Base-by-base conservation (phyloP, 2,797 vertebrate genomes). In the Agapornis canus region DNA sequence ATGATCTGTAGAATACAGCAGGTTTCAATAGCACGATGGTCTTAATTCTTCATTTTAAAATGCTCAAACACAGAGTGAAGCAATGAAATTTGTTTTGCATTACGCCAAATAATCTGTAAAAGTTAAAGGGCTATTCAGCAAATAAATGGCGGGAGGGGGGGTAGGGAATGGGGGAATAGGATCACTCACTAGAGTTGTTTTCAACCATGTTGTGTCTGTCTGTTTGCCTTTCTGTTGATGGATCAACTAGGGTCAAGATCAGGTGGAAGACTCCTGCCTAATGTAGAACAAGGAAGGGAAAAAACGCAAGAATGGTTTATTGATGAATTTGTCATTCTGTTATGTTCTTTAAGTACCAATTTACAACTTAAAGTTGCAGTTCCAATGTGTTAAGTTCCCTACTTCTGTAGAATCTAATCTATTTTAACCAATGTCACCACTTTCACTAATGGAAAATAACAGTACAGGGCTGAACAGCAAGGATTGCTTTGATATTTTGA, bases 151-250 rank as follows among this genome's bases (percentile, higher is more conserved):
- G 9, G n/a, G 13, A 22, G 47, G 23, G 13, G 9, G 18, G 6
- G 31, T 13, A 22, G 47, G 23, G 7, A 35, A 35, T 5, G n/a
- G n/a, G 13, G 21, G 29, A 16, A 2, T 11, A 57, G 39, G 54
- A 49, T 17, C 29, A 5, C 42, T 87, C 17, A 4, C 31, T 52
- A 39, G 64, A 78, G 60, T 54, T 31, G 45, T 49, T 56, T 10
- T 32, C 86, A 49, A 8, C 35, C 6, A 4, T 5, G 26, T n/a
- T 80, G 54, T 23, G 6, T 31, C 57, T 94, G 85, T 81, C 48
- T 86, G 9, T 76, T 89, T 90, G 64, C 78, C 64, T 32, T 93
- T 18, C 59, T 77, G n/a, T 70, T 86, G 47, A 68, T 47, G 89
- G 54, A 4, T 1, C 25, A 21, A 10, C 25, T 12, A 9, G 60